A percentile compares a stretch with the other conserved stretches of the same genome.
phyloP scores from a whole-genome alignment of 2,113 vertebrate species.

The Pheucticus melanocephalus region DNA sequence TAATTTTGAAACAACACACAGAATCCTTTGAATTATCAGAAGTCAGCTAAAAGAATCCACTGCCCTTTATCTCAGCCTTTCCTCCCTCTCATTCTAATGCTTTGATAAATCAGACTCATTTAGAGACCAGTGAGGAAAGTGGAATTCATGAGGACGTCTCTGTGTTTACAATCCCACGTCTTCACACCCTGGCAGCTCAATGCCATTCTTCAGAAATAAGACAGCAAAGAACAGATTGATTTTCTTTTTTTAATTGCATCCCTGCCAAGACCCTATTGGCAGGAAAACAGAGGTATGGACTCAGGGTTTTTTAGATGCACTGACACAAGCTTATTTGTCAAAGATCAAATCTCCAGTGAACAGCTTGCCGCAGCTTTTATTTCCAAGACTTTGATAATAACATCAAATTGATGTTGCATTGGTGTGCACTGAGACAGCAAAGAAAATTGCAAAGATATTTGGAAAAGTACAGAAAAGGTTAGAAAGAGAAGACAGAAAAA shows the following conservation, averaged over 20 bases:
- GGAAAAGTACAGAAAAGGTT: constrained; percentile 5
- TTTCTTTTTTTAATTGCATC: constrained; percentile 58
- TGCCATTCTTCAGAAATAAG: constrained; percentile 38
- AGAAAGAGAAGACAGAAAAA: neutral
- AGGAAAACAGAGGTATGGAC: constrained; percentile 23
- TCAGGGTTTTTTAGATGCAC: neutral
- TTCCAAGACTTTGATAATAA: constrained; percentile 57
- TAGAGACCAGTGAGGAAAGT: neutral
- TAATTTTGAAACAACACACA: neutral
- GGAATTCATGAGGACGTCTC: neutral
- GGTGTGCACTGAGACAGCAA: constrained; percentile 18
- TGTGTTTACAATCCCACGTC: constrained; percentile 4
- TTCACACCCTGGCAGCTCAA: neutral
- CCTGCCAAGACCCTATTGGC: constrained; percentile 2
- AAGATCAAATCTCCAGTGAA: constrained; percentile 54
- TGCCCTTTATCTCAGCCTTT: neutral
- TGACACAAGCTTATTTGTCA: constrained; percentile 51
- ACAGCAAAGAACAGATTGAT: constrained; percentile 54
- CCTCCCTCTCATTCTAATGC: neutral
- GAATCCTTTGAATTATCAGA: neutral
- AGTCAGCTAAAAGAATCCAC: neutral
- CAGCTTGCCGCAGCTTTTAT: constrained; percentile 32
- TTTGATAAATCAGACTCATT: constrained; percentile 36
- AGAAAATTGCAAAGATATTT: constrained; percentile 13
- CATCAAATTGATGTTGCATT: constrained; percentile 45